phyloP scores from a whole-genome alignment of 2,888 invertebrate genomes.

The Lepeophtheirus nordmannii region DNA sequence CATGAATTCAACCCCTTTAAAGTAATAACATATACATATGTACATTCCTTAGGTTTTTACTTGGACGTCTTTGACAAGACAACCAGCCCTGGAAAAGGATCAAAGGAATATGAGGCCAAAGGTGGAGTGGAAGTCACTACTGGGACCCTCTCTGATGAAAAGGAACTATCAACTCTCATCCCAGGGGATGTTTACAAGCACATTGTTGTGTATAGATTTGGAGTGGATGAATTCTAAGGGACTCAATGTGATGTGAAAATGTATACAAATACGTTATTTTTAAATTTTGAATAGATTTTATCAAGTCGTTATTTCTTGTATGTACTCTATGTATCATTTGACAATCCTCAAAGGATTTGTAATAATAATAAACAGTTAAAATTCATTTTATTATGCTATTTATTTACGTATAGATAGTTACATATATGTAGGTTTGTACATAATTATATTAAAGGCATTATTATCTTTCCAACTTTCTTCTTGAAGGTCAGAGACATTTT shows the following conservation, averaged over 20 bases:
- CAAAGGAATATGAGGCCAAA: background rate
- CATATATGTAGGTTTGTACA: too few relatives aligned
- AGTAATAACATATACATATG: background rate
- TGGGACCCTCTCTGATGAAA: background rate
- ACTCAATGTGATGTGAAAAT: background rate
- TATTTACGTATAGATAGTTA: too few relatives aligned
- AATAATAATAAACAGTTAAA: too few relatives aligned
- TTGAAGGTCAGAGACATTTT: background rate
- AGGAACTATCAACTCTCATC: background rate
- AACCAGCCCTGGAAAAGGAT: background rate
- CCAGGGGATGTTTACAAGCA: background rate
- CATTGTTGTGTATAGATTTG: background rate
- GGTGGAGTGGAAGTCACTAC: background rate
- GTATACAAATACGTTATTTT: background rate
- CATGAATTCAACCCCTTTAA: background rate
- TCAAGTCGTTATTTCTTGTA: too few relatives aligned
- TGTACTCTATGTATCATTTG: too few relatives aligned
- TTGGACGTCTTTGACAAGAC: background rate
- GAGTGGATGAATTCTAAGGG: background rate
- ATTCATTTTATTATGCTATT: too few relatives aligned
- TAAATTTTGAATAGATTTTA: background rate
- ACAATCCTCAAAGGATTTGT: too few relatives aligned
- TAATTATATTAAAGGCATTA: too few relatives aligned
- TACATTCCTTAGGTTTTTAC: background rate
- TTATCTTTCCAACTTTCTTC: background rate